A percentile compares a stretch with the other conserved stretches of the same genome.
These are phyloP conservation scores for Ophthalmolycus amberensis DNA, from an alignment of 2,113 vertebrate species.

Conservation along the genomic window DNA sequence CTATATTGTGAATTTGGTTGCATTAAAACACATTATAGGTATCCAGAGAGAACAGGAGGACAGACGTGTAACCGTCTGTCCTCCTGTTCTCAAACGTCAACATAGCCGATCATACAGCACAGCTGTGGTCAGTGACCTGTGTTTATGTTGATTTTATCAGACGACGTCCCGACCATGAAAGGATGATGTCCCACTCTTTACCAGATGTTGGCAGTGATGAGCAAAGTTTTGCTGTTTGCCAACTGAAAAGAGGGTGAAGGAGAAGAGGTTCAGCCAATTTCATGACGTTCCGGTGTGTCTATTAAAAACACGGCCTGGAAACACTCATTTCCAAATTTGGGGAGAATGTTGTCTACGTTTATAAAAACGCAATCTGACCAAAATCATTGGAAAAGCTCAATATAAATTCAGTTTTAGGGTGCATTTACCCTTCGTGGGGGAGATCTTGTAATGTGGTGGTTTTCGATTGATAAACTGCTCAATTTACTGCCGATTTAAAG, in stretches of 20 bases:
- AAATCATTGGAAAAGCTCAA: neutral
- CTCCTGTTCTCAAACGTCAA: neutral
- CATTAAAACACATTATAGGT: neutral
- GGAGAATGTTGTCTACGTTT: neutral
- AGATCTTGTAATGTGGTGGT: neutral
- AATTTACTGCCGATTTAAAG: neutral
- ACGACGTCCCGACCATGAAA: neutral
- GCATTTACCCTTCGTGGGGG: neutral
- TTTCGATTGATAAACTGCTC: neutral
- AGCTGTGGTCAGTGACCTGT: neutral
- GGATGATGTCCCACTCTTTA: neutral
- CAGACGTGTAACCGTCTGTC: neutral
- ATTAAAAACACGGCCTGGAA: neutral
- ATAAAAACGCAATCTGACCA: neutral
- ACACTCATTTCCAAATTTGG: neutral
- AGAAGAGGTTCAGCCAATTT: neutral
- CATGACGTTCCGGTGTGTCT: neutral
- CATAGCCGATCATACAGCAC: neutral
- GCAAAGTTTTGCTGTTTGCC: neutral
- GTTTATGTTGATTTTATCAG: neutral
- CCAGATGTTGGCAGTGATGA: neutral
- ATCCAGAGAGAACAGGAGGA: neutral
- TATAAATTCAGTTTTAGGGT: neutral
- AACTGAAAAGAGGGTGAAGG: neutral
- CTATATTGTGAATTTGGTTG: neutral